These are phyloP conservation scores for Neolamprologus cancellatus DNA, from an alignment of 2,113 vertebrate genomes.

Conservation along the genomic window DNA sequence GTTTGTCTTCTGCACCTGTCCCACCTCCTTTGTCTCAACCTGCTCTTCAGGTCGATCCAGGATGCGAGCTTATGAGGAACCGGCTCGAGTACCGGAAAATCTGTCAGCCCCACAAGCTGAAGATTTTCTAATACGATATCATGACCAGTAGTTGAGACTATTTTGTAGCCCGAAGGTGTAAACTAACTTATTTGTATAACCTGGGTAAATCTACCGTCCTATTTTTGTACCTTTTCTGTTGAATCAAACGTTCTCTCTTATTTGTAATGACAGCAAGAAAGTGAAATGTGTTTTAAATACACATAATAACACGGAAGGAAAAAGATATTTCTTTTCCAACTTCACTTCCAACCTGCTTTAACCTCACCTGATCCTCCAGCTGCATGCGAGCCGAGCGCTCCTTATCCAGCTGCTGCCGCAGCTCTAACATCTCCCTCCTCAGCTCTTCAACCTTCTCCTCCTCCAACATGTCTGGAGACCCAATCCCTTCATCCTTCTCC, in stretches of 20 bases:
- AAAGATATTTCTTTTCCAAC: neutral
- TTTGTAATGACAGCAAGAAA: neutral
- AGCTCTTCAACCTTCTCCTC: conserved; percentile 96
- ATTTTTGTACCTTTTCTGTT: neutral
- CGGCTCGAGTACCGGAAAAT: neutral
- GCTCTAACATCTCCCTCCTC: conserved; percentile 91
- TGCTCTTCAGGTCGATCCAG: conserved; percentile 22
- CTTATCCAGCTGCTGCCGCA: conserved; percentile 94
- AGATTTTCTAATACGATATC: neutral
- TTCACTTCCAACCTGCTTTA: neutral
- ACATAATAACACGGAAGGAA: neutral
- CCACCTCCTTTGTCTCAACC: neutral
- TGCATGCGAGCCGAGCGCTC: conserved; percentile 95
- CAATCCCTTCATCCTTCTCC: conserved; percentile 96
- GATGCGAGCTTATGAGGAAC: neutral
- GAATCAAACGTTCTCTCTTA: neutral
- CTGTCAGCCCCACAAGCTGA: neutral
- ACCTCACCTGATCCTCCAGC: conserved; percentile 92
- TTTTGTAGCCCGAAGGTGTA: neutral
- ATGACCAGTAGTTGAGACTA: neutral
- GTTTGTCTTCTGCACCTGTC: neutral
- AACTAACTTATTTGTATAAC: neutral
- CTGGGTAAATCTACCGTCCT: neutral
- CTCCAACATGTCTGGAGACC: conserved; percentile 92
- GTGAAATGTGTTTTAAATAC: neutral